Evolutionary conservation across 1,140 invertebrate species (phyloP).

Genomic region (Nasonia giraulti): DNA sequence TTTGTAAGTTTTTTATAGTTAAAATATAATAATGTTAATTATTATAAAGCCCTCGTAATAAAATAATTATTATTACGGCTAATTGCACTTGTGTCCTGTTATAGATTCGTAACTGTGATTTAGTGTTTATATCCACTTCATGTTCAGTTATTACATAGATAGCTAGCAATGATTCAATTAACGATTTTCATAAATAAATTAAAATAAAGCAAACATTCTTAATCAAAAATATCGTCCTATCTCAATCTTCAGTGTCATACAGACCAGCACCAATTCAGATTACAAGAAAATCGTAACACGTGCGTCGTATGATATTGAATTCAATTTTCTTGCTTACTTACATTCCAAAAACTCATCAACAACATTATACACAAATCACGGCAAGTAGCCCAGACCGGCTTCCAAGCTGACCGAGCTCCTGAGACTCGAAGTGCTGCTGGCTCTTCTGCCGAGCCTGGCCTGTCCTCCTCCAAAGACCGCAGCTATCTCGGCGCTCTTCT

Average conservation of each 20-base stretch:
- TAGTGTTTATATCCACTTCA: too few relatives aligned
- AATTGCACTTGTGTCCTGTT: background rate
- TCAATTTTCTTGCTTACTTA: too few relatives aligned
- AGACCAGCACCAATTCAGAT: background rate
- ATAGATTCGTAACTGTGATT: background rate
- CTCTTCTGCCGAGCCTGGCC: constrained; percentile 61
- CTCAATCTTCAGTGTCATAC: background rate
- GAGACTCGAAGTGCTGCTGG: constrained; percentile 68
- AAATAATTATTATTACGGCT: background rate
- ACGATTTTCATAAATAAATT: background rate
- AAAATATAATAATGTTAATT: background rate
- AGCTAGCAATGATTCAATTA: background rate
- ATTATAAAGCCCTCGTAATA: background rate
- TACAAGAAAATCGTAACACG: background rate
- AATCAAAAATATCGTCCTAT: background rate
- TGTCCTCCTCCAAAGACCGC: constrained; percentile 80
- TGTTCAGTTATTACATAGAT: background rate
- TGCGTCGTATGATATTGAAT: too few relatives aligned
- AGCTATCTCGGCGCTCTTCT: constrained; percentile 91
- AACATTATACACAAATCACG: constrained; percentile 54
- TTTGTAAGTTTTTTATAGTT: background rate
- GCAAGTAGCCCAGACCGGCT: constrained; percentile 71
- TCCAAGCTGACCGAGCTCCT: constrained; percentile 70
- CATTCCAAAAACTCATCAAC: background rate
- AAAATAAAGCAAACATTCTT: background rate